These are phyloP conservation scores for Magallana ariakensis DNA, from an alignment of 1,140 invertebrate species.

Conservation along the genomic window DNA sequence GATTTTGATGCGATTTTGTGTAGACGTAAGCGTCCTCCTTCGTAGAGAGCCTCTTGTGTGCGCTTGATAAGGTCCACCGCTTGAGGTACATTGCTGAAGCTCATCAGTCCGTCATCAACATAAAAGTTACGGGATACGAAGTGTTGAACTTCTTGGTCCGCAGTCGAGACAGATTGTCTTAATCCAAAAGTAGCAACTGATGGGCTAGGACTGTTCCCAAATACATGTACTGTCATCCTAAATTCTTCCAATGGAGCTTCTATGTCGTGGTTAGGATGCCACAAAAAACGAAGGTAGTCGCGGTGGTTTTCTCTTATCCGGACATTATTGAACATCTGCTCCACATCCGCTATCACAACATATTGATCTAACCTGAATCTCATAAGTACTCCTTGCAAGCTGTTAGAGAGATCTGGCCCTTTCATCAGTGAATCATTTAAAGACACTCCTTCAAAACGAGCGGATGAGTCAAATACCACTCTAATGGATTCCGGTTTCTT, in stretches of 20 bases:
- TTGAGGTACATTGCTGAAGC: slow-evolving; percentile 42
- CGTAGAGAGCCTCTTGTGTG: slow-evolving; percentile 38
- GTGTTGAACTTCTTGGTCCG: slow-evolving; percentile 43
- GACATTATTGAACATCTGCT: slow-evolving; percentile 63
- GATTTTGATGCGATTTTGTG: no score
- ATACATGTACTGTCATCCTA: slow-evolving; percentile 60
- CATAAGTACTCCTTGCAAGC: no score
- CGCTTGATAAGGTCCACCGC: slow-evolving; percentile 51
- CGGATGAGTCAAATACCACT: no score
- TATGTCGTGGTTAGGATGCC: slow-evolving; percentile 55
- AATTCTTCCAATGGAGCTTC: slow-evolving; percentile 44
- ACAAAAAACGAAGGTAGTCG: slow-evolving; percentile 57
- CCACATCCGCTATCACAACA: slow-evolving; percentile 57
- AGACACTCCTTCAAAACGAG: no score
- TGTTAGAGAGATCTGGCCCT: no score
- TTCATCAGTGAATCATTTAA: no score
- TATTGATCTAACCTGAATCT: slow-evolving; percentile 57
- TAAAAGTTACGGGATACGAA: slow-evolving; percentile 55
- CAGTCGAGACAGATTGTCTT: slow-evolving; percentile 31
- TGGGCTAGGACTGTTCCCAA: slow-evolving; percentile 57
- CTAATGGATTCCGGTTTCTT: no score
- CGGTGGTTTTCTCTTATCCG: slow-evolving; percentile 45
- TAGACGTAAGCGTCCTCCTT: no score
- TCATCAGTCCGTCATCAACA: slow-evolving; percentile 51
- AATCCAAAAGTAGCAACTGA: slow-evolving; percentile 56